Evolutionary conservation across 1,140 invertebrate genomes (phyloP).

Genomic region (Drosophila varians): DNA sequence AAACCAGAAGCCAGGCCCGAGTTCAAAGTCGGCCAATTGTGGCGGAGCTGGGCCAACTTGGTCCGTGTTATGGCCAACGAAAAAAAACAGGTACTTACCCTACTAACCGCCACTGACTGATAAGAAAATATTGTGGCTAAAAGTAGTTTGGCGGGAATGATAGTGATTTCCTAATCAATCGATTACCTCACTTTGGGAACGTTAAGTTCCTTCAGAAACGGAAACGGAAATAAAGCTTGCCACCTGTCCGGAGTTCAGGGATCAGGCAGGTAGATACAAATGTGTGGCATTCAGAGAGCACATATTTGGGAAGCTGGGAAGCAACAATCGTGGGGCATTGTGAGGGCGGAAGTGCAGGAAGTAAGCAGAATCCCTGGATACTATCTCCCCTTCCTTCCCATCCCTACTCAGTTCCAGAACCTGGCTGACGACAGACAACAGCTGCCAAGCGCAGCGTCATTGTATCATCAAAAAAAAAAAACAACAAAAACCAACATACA

Average conservation of each 20-base stretch:
- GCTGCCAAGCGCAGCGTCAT: conserved; percentile 81
- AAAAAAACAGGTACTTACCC: conserved; percentile 29
- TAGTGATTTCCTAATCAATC: conserved; percentile 52
- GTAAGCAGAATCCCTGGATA: conserved; percentile 47
- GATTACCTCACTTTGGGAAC: background rate
- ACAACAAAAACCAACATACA: conserved; percentile 36
- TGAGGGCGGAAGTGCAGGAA: conserved; percentile 66
- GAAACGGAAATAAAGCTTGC: conserved; percentile 40
- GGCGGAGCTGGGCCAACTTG: conserved; percentile 30
- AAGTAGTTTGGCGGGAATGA: background rate
- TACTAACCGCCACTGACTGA: conserved; percentile 22
- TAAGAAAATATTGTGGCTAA: conserved; percentile 12
- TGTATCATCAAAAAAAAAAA: conserved; percentile 75
- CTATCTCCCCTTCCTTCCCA: background rate
- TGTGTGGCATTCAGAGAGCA: conserved; percentile 9
- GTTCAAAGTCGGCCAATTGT: conserved; percentile 41
- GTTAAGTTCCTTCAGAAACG: conserved; percentile 11
- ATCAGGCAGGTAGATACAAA: conserved; percentile 45
- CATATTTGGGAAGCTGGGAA: conserved; percentile 72
- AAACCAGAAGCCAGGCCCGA: conserved; percentile 44
- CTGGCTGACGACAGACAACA: conserved; percentile 58
- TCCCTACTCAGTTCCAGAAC: conserved; percentile 14
- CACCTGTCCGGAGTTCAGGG: conserved; percentile 42
- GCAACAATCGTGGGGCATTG: conserved; percentile 65
- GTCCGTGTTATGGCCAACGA: conserved; percentile 8